These are phyloP conservation scores for Schizothorax lantsangensis DNA, from an alignment of 2,797 vertebrate species.

Conservation along the genomic window DNA sequence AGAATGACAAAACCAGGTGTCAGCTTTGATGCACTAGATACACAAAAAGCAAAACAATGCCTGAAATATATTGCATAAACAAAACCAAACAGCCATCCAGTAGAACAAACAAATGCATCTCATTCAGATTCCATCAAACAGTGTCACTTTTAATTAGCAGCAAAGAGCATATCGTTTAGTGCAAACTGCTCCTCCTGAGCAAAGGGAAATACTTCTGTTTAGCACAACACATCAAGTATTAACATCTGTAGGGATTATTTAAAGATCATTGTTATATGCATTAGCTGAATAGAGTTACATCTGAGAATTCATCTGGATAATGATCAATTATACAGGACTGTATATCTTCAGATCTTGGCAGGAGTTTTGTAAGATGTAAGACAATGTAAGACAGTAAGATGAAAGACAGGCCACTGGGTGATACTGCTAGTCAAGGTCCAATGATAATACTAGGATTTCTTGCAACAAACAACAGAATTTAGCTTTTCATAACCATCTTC, in stretches of 20 bases:
- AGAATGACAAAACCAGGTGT: constrained; percentile 29
- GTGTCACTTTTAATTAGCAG: constrained; percentile 28
- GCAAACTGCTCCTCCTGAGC: constrained; percentile 8
- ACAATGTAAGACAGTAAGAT: not conserved
- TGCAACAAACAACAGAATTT: not conserved
- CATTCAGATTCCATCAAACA: constrained; percentile 27
- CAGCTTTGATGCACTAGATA: constrained; percentile 3
- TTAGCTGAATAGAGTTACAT: constrained; percentile 7
- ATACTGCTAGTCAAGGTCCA: not conserved
- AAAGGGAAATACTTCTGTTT: constrained; percentile 20
- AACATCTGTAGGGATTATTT: constrained; percentile 6
- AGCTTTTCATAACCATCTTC: not conserved
- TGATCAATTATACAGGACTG: not conserved
- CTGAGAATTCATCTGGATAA: not conserved
- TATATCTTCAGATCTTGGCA: not conserved
- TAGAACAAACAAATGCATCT: constrained; percentile 23
- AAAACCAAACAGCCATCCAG: constrained; percentile 11
- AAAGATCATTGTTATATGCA: not conserved
- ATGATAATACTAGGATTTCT: not conserved
- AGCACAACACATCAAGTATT: not conserved
- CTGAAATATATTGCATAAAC: constrained; percentile 21
- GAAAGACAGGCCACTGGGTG: not conserved
- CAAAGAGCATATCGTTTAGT: not conserved
- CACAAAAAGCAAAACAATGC: constrained; percentile 10
- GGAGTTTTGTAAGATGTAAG: not conserved